Evolutionary conservation across 2,113 vertebrate species (phyloP).

Genomic region (Sphaerodactylus townsendi): DNA sequence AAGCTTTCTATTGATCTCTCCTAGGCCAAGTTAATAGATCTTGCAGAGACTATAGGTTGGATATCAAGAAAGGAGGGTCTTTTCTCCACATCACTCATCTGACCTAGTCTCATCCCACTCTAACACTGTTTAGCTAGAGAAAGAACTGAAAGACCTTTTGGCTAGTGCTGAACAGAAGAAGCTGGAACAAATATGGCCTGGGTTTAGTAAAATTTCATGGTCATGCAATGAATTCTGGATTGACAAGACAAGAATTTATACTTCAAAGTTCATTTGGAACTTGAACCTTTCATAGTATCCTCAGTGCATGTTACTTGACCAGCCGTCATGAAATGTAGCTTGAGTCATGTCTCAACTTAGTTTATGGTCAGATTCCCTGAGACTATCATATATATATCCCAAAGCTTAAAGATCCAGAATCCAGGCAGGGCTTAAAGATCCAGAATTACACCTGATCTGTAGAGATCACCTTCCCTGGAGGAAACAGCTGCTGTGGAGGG

Average conservation of each 20-base stretch:
- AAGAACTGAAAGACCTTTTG: not conserved
- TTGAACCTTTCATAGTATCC: not conserved
- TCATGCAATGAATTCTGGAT: not conserved
- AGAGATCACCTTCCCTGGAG: too few relatives aligned
- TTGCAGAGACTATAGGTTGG: not conserved
- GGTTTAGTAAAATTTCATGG: not conserved
- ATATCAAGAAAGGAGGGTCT: not conserved
- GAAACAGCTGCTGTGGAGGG: too few relatives aligned
- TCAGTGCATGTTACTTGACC: constrained; percentile 15
- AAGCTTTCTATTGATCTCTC: not conserved
- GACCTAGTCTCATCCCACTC: not conserved
- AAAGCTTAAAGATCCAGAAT: not conserved
- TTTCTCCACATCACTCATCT: not conserved
- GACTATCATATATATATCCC: not conserved
- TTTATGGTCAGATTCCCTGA: not conserved
- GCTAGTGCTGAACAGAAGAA: not conserved
- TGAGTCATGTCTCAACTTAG: not conserved
- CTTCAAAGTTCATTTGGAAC: not conserved
- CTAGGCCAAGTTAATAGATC: not conserved
- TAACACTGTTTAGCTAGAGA: not conserved
- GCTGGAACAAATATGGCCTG: not conserved
- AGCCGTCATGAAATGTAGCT: not conserved
- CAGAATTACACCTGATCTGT: too few relatives aligned
- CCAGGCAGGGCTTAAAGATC: too few relatives aligned
- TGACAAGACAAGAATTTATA: not conserved